Conservation (phyloP, 1,140 invertebrate species). For the Lucilia cuprina region DNA sequence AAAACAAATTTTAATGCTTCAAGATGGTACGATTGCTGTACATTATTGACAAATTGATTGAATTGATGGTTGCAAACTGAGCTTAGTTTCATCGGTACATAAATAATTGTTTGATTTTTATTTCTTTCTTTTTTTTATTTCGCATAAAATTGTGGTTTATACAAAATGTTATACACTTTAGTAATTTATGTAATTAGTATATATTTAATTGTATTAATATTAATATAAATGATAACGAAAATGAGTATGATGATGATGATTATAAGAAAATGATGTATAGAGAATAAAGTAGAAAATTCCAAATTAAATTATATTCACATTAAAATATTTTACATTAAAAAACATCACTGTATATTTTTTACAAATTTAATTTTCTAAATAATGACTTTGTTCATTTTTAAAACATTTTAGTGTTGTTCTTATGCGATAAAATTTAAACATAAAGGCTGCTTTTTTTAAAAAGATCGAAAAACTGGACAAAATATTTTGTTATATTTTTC, state of each 20-base stretch:
- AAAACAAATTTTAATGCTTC: conserved; percentile 6
- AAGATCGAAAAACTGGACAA: too few species aligned
- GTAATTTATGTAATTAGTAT: neutral
- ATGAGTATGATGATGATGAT: neutral
- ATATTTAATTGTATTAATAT: neutral
- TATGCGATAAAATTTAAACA: too few species aligned
- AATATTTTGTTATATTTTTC: too few species aligned
- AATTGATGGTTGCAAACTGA: neutral
- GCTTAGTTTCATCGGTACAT: neutral
- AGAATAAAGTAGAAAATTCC: neutral
- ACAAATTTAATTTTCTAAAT: neutral
- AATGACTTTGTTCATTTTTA: too few species aligned
- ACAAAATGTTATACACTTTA: neutral
- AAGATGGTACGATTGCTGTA: neutral
- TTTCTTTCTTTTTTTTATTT: neutral
- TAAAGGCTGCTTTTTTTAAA: too few species aligned
- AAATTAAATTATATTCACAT: neutral
- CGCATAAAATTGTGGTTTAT: neutral
- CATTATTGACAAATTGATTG: neutral
- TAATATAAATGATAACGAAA: too few species aligned
- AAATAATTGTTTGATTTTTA: neutral
- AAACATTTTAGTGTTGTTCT: too few species aligned
- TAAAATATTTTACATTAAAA: conserved; percentile 19
- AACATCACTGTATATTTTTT: neutral
- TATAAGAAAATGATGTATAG: neutral